phyloP scores from a whole-genome alignment of 64 coral and sea anemone species.

The Cladopsammia gracilis region DNA sequence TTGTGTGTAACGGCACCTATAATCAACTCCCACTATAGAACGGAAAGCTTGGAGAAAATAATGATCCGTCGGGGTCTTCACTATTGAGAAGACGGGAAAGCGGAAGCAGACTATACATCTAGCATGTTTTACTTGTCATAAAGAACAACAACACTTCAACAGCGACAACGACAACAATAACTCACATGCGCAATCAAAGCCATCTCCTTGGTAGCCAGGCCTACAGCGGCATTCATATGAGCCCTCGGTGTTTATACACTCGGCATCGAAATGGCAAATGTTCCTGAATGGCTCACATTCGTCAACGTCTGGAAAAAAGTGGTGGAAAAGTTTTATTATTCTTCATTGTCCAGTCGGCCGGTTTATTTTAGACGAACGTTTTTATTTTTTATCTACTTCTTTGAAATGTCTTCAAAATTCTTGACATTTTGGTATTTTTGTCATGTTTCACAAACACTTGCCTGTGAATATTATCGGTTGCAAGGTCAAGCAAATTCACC shows the following conservation, averaged over 20 bases:
- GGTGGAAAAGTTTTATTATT: neutral
- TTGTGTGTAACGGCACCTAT: no score
- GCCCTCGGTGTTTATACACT: conserved; percentile 4
- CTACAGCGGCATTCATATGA: neutral
- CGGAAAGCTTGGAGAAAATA: no score
- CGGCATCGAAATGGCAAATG: neutral
- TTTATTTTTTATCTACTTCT: neutral
- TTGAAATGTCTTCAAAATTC: neutral
- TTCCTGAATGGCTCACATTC: neutral
- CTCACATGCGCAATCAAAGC: conserved; percentile 9
- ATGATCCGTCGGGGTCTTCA: no score
- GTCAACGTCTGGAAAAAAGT: neutral
- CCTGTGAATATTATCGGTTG: no score
- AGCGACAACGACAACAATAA: neutral
- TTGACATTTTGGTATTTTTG: no score
- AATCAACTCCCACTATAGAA: no score
- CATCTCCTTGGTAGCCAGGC: conserved; percentile 24
- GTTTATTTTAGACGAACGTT: neutral
- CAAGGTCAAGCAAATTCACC: no score
- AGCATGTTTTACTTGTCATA: no score
- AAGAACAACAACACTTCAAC: neutral
- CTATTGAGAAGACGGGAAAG: no score
- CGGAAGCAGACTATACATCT: no score
- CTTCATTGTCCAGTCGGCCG: no score
- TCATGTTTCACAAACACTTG: no score